Percentiles rank a stretch among this genome's conserved stretches.
Evolutionary conservation across 1,140 invertebrate species (phyloP).

Genomic region (Solenopsis fugax): DNA sequence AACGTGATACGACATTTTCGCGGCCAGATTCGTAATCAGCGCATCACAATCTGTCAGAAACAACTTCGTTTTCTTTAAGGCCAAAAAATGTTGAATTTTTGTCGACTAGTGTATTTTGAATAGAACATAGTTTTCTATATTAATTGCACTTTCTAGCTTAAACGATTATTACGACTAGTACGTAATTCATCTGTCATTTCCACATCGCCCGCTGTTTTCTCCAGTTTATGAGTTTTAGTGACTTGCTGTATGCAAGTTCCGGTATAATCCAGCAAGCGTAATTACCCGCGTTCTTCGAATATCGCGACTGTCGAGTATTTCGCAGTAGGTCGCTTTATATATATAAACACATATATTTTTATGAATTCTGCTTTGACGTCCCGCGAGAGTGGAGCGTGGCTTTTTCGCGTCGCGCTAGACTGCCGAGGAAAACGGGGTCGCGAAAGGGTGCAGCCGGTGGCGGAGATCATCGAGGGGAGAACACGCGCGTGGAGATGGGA

Average conservation of each 20-base stretch:
- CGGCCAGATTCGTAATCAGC: no score
- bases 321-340: background rate
- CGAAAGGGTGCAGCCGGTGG: background rate
- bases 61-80: no score
- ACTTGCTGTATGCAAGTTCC: background rate
- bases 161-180: conserved; percentile 7
- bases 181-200: background rate
- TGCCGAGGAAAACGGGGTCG: background rate
- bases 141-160: background rate
- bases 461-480: conserved; percentile 18
- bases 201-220: background rate
- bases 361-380: conserved; percentile 32
- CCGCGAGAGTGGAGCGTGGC: background rate
- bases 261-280: conserved; percentile 18
- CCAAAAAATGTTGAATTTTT: no score
- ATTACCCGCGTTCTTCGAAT: conserved; percentile 25
- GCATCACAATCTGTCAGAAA: no score
- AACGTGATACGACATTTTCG: no score
- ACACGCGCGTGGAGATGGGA: background rate
- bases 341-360: conserved; percentile 43
- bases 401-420: background rate
- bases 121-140: background rate
- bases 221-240: background rate
- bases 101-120: no score
- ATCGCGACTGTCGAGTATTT: conserved; percentile 10